Evolutionary conservation across 2,113 vertebrate genomes (phyloP), one percentile per base, ranked within the genome.

Genomic region (Chrysochloris asiatica): DNA sequence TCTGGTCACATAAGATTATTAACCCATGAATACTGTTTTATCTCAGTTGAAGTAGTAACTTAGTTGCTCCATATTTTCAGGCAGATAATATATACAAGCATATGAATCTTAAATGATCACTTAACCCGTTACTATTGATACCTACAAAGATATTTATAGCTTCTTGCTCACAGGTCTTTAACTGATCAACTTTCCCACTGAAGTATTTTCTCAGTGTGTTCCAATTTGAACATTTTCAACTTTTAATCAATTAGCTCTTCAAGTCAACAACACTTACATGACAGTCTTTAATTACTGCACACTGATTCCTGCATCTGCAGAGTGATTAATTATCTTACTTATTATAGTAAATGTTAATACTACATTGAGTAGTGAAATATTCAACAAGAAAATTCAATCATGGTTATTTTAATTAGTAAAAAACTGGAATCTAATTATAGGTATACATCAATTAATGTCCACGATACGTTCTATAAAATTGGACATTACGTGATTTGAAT

Each of bases 221-320:
- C 48, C 36, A 83, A 92, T 88, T 86, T 72, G 56, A 94, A 28
- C 86, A 93, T 91, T 87, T 91, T 91, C 77, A 83, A 73, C 78
- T 84, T 94, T 85, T 85, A 92, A 78, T 88, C 92, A 95, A 92
- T 93, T 94, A 79, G 80, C 67, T 78, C 79, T 92, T 83, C 17
- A 72, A 76, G 67, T 94, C 77, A 80, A 95, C 30, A 84, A 90
- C 75, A 93, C 71, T 87, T 87, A 90, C 3, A 43, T 75, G 73
- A 78, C 21, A 89, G 75, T 85, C 36, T 72, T 95, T 92, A 95
- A 95, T 92, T 89, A 93, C 85, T 9, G 36, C 36, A 83, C 59
- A 91, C 16, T 81, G 24, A 91, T 82, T 81, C 45, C 71, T 71
- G 0, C 16, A 3, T 61, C 86, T 79, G 63, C 14, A 92, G 33